Percentiles rank a stretch among this genome's conserved stretches.
Conservation (phyloP, 2,113 vertebrate genomes). For the Turnix velox region DNA sequence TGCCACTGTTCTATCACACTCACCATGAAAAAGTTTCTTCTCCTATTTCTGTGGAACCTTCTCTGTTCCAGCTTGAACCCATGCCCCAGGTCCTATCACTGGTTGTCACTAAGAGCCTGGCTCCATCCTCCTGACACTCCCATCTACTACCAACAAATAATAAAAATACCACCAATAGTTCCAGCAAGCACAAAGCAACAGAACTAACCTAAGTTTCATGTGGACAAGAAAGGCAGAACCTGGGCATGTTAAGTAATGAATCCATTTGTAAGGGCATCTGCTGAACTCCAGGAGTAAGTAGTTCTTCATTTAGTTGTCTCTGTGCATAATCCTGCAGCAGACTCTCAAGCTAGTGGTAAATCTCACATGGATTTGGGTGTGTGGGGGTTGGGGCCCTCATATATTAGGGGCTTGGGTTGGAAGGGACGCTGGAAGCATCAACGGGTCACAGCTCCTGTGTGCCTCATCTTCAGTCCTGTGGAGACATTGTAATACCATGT, state of each 20-base stretch:
- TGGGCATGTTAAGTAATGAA: neutral
- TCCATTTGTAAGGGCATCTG: neutral
- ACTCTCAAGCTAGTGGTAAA: slow-evolving; percentile 5
- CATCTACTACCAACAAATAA: neutral
- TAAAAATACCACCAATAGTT: neutral
- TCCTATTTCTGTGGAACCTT: too few relatives aligned
- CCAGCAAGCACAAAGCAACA: neutral
- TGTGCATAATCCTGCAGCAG: slow-evolving; percentile 12
- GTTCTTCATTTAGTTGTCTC: slow-evolving; percentile 20
- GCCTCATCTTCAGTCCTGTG: slow-evolving; percentile 48
- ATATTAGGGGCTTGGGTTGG: slow-evolving; percentile 26
- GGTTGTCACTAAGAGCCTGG: too few relatives aligned
- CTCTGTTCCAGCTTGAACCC: too few relatives aligned
- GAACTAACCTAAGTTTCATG: neutral
- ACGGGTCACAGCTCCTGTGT: slow-evolving; percentile 15
- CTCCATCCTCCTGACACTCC: too few relatives aligned
- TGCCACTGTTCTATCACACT: too few relatives aligned
- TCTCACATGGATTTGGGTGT: slow-evolving; percentile 18
- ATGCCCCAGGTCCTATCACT: too few relatives aligned
- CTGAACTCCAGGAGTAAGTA: neutral
- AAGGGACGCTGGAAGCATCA: slow-evolving; percentile 33
- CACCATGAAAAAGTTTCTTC: too few relatives aligned
- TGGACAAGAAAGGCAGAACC: neutral
- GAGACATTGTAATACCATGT: slow-evolving; percentile 21
- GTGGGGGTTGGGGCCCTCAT: neutral